phyloP scores from a whole-genome alignment of 1,140 invertebrate species.

The Vanessa tameamea region DNA sequence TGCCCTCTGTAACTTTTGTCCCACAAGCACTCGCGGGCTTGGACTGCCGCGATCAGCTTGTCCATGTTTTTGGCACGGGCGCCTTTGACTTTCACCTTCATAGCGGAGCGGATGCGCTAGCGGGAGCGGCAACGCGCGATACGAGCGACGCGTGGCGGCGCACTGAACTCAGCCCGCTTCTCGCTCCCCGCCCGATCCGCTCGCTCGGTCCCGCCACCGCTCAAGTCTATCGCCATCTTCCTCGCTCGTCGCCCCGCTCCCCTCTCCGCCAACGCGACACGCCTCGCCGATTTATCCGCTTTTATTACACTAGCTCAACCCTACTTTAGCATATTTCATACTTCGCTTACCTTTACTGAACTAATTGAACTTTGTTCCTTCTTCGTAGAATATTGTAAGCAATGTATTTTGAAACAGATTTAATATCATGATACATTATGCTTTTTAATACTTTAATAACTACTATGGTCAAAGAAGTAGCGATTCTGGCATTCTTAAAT shows the following conservation, averaged over 20 bases:
- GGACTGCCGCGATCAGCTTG: slow-evolving; percentile 72
- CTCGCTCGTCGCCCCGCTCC: slow-evolving; percentile 45
- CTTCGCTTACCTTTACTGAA: background rate
- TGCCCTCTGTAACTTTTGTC: slow-evolving; percentile 74
- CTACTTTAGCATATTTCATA: slow-evolving; percentile 12
- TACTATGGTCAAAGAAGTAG: background rate
- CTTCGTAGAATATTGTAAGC: background rate
- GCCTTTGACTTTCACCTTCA: slow-evolving; percentile 65
- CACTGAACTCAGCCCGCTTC: slow-evolving; percentile 48
- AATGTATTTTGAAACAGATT: background rate
- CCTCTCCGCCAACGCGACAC: slow-evolving; percentile 40
- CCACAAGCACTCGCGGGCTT: slow-evolving; percentile 74
- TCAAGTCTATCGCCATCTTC: slow-evolving; percentile 51
- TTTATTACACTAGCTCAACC: slow-evolving; percentile 22
- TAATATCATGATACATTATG: background rate
- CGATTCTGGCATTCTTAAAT: background rate
- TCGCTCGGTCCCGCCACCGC: slow-evolving; percentile 35
- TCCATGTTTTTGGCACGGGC: slow-evolving; percentile 69
- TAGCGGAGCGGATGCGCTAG: slow-evolving; percentile 62
- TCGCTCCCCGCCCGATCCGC: slow-evolving; percentile 44
- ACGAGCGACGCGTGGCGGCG: slow-evolving; percentile 50
- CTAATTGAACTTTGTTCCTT: background rate
- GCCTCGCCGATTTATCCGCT: slow-evolving; percentile 50
- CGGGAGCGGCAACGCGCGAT: slow-evolving; percentile 50
- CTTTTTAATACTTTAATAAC: background rate